Percentiles rank a stretch among this genome's conserved stretches.
phyloP scores from a whole-genome alignment of 2,888 invertebrate species.

The Thymelicus lineola region DNA sequence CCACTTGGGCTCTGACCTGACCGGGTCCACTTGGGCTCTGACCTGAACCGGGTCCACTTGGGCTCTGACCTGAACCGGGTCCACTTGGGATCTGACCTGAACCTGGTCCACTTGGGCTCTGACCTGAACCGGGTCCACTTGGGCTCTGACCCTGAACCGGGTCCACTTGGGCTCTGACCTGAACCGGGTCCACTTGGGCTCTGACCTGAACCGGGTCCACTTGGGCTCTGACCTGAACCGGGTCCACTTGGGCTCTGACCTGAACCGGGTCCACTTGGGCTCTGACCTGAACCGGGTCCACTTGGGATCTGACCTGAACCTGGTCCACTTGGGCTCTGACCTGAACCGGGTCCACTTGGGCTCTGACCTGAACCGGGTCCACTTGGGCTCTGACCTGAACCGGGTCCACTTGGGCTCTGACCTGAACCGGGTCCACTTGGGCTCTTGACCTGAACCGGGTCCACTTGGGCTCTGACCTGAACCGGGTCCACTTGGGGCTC shows the following conservation, averaged over 20 bases:
- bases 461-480: too few relatives aligned
- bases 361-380: too few relatives aligned
- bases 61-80: background rate
- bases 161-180: background rate
- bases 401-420: too few relatives aligned
- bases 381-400: too few relatives aligned
- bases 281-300: background rate
- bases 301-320: too few relatives aligned
- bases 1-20: too few relatives aligned
- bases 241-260: constrained; percentile 1
- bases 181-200: background rate
- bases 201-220: background rate
- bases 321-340: too few relatives aligned
- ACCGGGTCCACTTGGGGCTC: background rate
- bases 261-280: background rate
- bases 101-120: background rate
- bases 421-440: too few relatives aligned
- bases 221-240: background rate
- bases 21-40: too few relatives aligned
- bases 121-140: background rate
- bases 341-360: too few relatives aligned
- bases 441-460: too few relatives aligned
- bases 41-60: background rate
- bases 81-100: background rate
- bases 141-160: background rate